phyloP scores from a whole-genome alignment of 2,113 vertebrate genomes.

The Trachemys scripta region DNA sequence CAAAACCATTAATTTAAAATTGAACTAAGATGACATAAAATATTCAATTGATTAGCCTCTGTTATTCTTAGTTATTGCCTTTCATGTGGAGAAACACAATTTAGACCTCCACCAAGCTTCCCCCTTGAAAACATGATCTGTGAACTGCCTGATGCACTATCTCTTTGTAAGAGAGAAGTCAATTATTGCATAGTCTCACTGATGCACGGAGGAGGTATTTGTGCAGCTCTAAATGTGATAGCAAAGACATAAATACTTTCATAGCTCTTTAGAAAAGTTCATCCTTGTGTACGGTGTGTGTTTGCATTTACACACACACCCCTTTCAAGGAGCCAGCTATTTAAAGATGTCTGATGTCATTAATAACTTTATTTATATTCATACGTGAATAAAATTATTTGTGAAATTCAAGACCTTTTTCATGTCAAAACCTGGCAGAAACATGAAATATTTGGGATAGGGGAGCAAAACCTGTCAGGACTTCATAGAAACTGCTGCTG shows the following conservation, averaged over 20 bases:
- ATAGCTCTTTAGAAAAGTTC: background rate
- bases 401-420: background rate
- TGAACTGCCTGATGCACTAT: background rate
- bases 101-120: background rate
- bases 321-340: background rate
- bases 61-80: slow-evolving; percentile 46
- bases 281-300: background rate
- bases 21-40: slow-evolving; percentile 44
- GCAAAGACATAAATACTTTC: background rate
- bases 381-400: background rate
- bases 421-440: background rate
- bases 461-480: background rate
- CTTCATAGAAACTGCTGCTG: background rate
- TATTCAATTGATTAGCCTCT: slow-evolving; percentile 9
- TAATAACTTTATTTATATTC: background rate
- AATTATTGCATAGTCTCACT: background rate
- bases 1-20: slow-evolving; percentile 30
- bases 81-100: slow-evolving; percentile 34
- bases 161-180: background rate
- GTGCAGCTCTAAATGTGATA: background rate
- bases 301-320: background rate
- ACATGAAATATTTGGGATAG: background rate
- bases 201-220: background rate
- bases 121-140: background rate
- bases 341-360: background rate